Conservation (phyloP, 2,113 vertebrate genomes). For the Noctilio leporinus region DNA sequence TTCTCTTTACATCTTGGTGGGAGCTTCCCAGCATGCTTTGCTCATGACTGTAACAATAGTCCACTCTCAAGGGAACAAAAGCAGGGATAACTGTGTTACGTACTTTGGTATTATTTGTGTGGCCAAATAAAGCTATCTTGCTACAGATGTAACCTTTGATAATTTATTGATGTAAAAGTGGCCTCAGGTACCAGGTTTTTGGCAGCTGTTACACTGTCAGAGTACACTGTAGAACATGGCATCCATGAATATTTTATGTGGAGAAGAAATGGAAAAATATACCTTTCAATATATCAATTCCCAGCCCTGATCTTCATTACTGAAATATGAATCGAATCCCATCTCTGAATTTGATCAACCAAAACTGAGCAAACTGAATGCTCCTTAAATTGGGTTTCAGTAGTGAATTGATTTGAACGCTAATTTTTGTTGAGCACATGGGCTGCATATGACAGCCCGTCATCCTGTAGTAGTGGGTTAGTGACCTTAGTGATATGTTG, state of each 20-base stretch:
- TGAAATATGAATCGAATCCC: slow-evolving; percentile 67
- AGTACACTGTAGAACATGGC: slow-evolving; percentile 62
- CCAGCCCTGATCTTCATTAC: slow-evolving; percentile 57
- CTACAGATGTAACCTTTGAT: slow-evolving; percentile 58
- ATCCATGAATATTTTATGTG: slow-evolving; percentile 77
- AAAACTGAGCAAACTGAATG: slow-evolving; percentile 45
- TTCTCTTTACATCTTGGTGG: not conserved
- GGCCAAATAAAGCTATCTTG: slow-evolving; percentile 47
- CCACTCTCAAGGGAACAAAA: slow-evolving; percentile 62
- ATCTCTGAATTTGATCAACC: slow-evolving; percentile 61
- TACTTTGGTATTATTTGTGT: slow-evolving; percentile 56
- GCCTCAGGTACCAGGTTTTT: slow-evolving; percentile 69
- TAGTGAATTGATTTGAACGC: slow-evolving; percentile 53
- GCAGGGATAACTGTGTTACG: slow-evolving; percentile 46
- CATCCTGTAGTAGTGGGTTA: slow-evolving; percentile 26
- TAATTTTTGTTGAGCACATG: slow-evolving; percentile 41
- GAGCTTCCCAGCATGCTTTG: slow-evolving; percentile 61
- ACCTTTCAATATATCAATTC: slow-evolving; percentile 68
- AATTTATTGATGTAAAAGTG: slow-evolving; percentile 68
- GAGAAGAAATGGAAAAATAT: slow-evolving; percentile 76
- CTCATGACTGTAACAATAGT: slow-evolving; percentile 51
- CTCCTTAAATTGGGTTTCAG: slow-evolving; percentile 50
- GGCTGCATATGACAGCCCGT: slow-evolving; percentile 20
- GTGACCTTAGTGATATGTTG: slow-evolving; percentile 46
- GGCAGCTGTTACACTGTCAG: slow-evolving; percentile 65